Conservation (phyloP, 2,888 invertebrate species). For the Ochropleura plecta region DNA sequence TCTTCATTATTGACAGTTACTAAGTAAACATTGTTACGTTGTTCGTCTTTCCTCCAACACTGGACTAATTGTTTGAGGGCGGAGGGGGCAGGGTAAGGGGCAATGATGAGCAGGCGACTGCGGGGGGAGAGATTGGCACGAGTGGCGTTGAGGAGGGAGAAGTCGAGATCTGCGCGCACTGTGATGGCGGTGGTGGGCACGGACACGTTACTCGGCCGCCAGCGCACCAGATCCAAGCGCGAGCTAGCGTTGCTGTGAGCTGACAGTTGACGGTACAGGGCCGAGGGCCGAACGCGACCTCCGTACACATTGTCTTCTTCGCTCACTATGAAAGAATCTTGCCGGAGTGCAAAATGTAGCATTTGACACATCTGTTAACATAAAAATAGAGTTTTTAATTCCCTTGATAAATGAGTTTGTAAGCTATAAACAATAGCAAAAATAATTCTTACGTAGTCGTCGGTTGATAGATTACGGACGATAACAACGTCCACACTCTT, state of each 20-base stretch:
- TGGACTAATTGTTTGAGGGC: constrained; percentile 64
- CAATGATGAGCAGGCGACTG: constrained; percentile 53
- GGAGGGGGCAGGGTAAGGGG: constrained; percentile 48
- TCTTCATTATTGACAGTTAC: constrained; percentile 72
- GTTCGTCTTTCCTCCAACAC: constrained; percentile 69
- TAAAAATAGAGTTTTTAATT: background rate
- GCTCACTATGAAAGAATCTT: constrained; percentile 52
- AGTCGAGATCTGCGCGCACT: constrained; percentile 36
- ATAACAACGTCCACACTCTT: constrained; percentile 60
- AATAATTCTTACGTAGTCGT: constrained; percentile 57
- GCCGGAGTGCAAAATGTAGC: constrained; percentile 46
- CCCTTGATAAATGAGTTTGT: background rate
- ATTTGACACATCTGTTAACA: constrained; percentile 44
- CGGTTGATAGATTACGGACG: constrained; percentile 58
- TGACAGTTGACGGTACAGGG: constrained; percentile 44
- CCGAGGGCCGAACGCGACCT: constrained; percentile 34
- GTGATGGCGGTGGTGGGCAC: constrained; percentile 56
- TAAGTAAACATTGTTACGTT: constrained; percentile 70
- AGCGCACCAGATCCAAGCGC: constrained; percentile 54
- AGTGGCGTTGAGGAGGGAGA: constrained; percentile 32
- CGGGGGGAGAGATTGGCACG: constrained; percentile 29
- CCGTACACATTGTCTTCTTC: constrained; percentile 51
- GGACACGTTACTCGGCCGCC: constrained; percentile 39
- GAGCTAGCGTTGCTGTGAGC: constrained; percentile 36
- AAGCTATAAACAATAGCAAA: background rate